Percentiles rank a stretch among this genome's conserved stretches.
These are phyloP conservation scores for Sabatieria punctata DNA, from an alignment of 2,888 invertebrate genomes.

Conservation along the genomic window DNA sequence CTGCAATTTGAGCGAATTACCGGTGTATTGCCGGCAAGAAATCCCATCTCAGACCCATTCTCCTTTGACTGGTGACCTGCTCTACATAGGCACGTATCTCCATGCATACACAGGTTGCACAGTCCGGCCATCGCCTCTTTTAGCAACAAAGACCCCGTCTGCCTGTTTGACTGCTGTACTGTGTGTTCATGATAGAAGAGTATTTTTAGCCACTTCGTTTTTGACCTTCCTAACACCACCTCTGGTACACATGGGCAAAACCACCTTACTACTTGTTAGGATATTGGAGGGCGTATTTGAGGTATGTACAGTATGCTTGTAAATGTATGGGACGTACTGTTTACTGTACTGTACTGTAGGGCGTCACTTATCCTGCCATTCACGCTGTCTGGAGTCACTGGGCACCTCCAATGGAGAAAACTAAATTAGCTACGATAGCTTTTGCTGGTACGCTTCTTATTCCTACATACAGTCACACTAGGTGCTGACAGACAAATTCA, in stretches of 20 bases:
- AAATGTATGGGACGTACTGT: neutral
- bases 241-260: slow-evolving; percentile 18
- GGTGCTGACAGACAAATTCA: no score
- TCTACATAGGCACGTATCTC: no score
- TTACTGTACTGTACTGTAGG: slow-evolving; percentile 13
- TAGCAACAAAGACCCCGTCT: no score
- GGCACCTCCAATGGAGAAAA: slow-evolving; percentile 22
- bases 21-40: no score
- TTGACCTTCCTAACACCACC: slow-evolving; percentile 23
- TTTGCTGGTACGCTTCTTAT: slow-evolving; percentile 25
- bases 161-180: no score
- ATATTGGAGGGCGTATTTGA: slow-evolving; percentile 20
- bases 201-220: slow-evolving; percentile 18
- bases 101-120: no score
- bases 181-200: no score
- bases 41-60: no score
- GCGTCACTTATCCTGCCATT: slow-evolving; percentile 25
- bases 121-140: no score
- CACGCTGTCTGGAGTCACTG: slow-evolving; percentile 24
- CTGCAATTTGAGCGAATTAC: no score
- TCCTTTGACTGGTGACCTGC: no score
- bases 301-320: slow-evolving; percentile 8
- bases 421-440: slow-evolving; percentile 23
- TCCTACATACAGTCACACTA: no score
- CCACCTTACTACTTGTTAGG: slow-evolving; percentile 14